Conservation (phyloP, 23 tunicate genomes). For the Trididemnum clinides region DNA sequence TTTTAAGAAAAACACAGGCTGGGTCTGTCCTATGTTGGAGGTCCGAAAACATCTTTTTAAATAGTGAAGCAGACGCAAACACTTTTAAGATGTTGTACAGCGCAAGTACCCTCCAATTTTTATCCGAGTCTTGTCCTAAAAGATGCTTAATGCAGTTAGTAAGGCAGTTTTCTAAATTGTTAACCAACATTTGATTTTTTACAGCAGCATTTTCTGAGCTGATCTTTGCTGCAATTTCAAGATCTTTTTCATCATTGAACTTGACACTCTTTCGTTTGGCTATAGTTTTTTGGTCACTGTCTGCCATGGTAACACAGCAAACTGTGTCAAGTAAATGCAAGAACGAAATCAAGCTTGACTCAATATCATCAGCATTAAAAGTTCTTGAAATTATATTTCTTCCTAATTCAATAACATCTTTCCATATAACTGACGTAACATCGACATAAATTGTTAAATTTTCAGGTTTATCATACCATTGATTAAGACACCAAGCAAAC, state of each 20-base stretch:
- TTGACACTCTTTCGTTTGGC: background rate
- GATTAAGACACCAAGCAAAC: background rate
- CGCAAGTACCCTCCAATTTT: no score
- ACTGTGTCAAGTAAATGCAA: background rate
- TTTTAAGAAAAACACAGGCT: background rate
- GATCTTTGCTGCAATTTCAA: no score
- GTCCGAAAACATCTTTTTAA: background rate
- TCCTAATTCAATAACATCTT: slow-evolving; percentile 13
- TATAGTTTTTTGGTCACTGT: background rate
- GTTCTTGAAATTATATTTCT: background rate
- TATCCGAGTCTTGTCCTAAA: no score
- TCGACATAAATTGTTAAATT: background rate
- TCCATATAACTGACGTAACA: slow-evolving; percentile 28
- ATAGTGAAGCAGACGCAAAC: background rate
- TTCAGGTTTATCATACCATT: background rate
- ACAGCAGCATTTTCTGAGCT: no score
- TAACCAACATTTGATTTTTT: no score
- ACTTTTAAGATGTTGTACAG: background rate
- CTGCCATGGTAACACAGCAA: background rate
- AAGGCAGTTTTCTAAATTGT: no score
- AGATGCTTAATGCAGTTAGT: no score
- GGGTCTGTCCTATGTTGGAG: background rate
- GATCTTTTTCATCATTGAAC: background rate
- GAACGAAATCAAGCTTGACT: background rate
- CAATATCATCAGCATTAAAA: background rate